Evolutionary conservation across 2,888 invertebrate species (phyloP).

Genomic region (Drosophila vallismaia): DNA sequence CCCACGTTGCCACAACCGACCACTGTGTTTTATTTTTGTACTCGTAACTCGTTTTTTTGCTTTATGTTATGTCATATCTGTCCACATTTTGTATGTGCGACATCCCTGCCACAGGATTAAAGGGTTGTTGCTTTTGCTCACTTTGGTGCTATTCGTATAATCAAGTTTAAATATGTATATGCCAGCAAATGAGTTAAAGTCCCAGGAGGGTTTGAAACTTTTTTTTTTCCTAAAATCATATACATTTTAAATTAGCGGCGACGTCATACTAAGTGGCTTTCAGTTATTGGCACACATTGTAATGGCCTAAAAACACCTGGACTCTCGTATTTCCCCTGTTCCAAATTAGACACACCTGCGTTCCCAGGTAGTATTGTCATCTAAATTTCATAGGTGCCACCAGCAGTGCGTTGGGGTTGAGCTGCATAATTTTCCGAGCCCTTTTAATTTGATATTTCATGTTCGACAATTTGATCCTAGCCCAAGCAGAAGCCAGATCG

Average conservation of each 20-base stretch:
- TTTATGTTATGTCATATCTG: slow-evolving; percentile 74
- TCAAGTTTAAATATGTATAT: slow-evolving; percentile 72
- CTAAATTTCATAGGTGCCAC: slow-evolving; percentile 22
- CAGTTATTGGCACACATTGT: slow-evolving; percentile 55
- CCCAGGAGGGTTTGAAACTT: slow-evolving; percentile 71
- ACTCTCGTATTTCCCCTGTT: slow-evolving; percentile 23
- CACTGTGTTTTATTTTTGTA: slow-evolving; percentile 52
- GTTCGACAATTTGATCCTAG: slow-evolving; percentile 12
- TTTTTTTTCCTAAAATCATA: slow-evolving; percentile 79
- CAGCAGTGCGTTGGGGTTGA: slow-evolving; percentile 17
- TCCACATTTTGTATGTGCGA: slow-evolving; percentile 57
- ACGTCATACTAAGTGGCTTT: slow-evolving; percentile 57
- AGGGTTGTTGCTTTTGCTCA: slow-evolving; percentile 45
- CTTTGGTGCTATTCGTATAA: slow-evolving; percentile 64
- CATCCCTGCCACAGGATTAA: slow-evolving; percentile 21
- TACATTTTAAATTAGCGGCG: slow-evolving; percentile 70
- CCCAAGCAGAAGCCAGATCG: background rate
- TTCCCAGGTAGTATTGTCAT: background rate
- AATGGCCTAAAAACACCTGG: slow-evolving; percentile 1
- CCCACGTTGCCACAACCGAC: slow-evolving; percentile 13
- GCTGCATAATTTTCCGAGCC: slow-evolving; percentile 13
- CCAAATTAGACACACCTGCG: slow-evolving; percentile 16
- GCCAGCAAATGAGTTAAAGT: slow-evolving; percentile 54
- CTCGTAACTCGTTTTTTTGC: slow-evolving; percentile 73
- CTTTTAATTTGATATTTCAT: slow-evolving; percentile 37